phyloP scores from a whole-genome alignment of 2,888 invertebrate species.

The Carterocephalus palaemon region DNA sequence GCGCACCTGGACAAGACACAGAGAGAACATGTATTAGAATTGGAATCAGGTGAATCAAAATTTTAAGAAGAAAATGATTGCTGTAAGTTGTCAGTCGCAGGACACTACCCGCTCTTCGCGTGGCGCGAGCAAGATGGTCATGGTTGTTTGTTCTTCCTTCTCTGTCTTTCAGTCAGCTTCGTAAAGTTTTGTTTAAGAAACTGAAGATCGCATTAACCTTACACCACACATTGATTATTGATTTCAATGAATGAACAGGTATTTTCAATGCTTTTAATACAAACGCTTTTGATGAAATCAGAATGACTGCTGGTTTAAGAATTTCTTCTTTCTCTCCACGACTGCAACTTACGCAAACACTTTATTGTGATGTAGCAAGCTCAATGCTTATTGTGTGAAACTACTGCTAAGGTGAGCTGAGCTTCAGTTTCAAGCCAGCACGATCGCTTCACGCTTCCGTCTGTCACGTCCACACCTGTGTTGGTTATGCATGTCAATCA shows the following conservation, averaged over 20 bases:
- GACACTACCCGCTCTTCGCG: slow-evolving; percentile 48
- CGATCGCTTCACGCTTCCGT: slow-evolving; percentile 52
- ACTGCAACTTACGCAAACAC: too few relatives aligned
- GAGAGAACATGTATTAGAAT: slow-evolving; percentile 11
- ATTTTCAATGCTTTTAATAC: slow-evolving; percentile 15
- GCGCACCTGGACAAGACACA: slow-evolving; percentile 22
- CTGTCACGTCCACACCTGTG: slow-evolving; percentile 41
- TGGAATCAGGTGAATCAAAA: slow-evolving; percentile 20
- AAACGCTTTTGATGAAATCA: not conserved
- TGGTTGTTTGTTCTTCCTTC: slow-evolving; percentile 58
- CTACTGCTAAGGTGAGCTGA: slow-evolving; percentile 37
- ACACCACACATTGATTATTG: slow-evolving; percentile 24
- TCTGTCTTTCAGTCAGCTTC: slow-evolving; percentile 50
- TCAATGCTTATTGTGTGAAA: slow-evolving; percentile 12
- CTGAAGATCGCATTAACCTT: slow-evolving; percentile 54
- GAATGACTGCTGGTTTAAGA: too few relatives aligned
- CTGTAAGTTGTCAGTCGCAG: slow-evolving; percentile 48
- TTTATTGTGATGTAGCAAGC: too few relatives aligned
- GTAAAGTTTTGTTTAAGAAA: slow-evolving; percentile 47
- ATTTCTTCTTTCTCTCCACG: too few relatives aligned
- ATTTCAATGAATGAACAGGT: slow-evolving; percentile 5
- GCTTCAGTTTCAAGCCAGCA: slow-evolving; percentile 43
- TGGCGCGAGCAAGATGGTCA: slow-evolving; percentile 77
- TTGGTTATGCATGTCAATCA: slow-evolving; percentile 29
- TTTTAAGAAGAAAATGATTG: slow-evolving; percentile 3